These are phyloP conservation scores for Melipona bicolor DNA, from an alignment of 2,888 invertebrate genomes.

Conservation along the genomic window DNA sequence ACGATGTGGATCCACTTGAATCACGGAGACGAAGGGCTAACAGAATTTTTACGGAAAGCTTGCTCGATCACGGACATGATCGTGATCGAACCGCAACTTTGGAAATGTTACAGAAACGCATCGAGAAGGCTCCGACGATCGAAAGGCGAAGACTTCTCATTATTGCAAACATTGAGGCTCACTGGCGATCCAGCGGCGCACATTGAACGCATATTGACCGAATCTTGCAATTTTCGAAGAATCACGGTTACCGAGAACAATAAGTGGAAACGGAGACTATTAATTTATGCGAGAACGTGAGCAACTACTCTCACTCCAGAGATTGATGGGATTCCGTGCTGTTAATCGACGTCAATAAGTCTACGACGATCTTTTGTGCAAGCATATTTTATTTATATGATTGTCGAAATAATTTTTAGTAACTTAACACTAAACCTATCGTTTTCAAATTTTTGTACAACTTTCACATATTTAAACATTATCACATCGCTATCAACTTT, in stretches of 20 bases:
- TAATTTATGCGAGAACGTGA: constrained; percentile 85
- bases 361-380: too few relatives aligned
- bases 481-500: too few relatives aligned
- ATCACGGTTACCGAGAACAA: constrained; percentile 87
- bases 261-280: constrained; percentile 89
- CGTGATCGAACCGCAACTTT: constrained; percentile 93
- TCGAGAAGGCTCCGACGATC: constrained; percentile 89
- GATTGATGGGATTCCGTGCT: constrained; percentile 20
- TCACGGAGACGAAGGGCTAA: constrained; percentile 90
- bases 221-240: constrained; percentile 85
- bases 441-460: too few relatives aligned
- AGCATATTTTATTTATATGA: too few relatives aligned
- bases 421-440: too few relatives aligned
- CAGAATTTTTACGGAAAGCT: constrained; percentile 87
- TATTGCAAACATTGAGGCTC: constrained; percentile 87
- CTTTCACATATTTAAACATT: too few relatives aligned
- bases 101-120: constrained; percentile 93
- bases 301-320: background rate
- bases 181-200: constrained; percentile 87
- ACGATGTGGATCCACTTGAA: constrained; percentile 97
- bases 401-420: too few relatives aligned
- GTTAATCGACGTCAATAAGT: background rate
- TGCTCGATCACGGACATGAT: constrained; percentile 86
- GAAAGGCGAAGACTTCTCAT: constrained; percentile 87
- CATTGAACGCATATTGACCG: constrained; percentile 86